phyloP scores from a whole-genome alignment of 2,797 vertebrate species.

The Channa striata region DNA sequence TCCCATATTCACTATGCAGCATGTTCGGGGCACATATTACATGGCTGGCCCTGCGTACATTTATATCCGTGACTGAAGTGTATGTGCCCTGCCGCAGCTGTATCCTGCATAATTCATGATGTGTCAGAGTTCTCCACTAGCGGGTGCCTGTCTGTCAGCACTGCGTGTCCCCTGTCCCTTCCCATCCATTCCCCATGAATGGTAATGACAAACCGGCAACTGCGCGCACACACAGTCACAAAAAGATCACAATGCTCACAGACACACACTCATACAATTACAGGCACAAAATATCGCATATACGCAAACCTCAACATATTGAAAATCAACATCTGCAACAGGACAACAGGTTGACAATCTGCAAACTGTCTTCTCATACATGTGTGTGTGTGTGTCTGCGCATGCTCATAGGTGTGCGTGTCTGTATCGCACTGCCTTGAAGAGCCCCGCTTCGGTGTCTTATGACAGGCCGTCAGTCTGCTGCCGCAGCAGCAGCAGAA shows the following conservation, averaged over 20 bases:
- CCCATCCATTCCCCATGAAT: conserved; percentile 62
- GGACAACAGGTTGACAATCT: conserved; percentile 7
- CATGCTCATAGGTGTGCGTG: conserved; percentile 15
- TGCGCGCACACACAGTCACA: conserved; percentile 15
- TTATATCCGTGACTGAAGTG: conserved; percentile 76
- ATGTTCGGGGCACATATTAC: conserved; percentile 73
- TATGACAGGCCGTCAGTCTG: conserved; percentile 76
- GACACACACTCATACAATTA: neutral
- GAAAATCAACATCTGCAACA: conserved; percentile 12
- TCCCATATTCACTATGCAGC: conserved; percentile 36
- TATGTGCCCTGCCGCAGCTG: conserved; percentile 62
- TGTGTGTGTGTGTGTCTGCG: conserved; percentile 10
- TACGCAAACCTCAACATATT: neutral
- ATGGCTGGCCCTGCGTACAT: conserved; percentile 65
- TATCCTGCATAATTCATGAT: conserved; percentile 79
- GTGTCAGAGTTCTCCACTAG: conserved; percentile 74
- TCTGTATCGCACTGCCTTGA: conserved; percentile 39
- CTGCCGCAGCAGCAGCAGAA: conserved; percentile 57
- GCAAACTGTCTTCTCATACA: conserved; percentile 7
- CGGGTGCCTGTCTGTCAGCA: conserved; percentile 76
- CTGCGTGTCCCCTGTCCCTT: conserved; percentile 65
- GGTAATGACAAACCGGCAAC: conserved; percentile 60
- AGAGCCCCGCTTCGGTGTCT: conserved; percentile 52
- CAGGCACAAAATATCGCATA: neutral
- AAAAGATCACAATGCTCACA: conserved; percentile 9